These are phyloP conservation scores for Muscicapa comitata DNA, from an alignment of 2,797 vertebrate species.

Conservation along the genomic window DNA sequence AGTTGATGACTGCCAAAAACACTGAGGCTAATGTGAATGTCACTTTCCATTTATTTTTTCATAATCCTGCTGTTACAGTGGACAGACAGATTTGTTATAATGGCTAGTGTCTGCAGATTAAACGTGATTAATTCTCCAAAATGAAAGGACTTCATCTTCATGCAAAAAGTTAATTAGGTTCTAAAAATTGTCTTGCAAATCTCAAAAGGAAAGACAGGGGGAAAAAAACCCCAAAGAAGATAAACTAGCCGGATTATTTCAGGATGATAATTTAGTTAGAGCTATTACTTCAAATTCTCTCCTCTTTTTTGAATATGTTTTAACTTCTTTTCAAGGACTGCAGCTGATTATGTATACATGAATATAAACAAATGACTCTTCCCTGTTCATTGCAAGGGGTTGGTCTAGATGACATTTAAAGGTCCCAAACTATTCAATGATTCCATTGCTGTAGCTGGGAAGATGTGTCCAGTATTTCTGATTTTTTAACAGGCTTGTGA, in stretches of 20 bases:
- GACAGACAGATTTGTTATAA: constrained; percentile 38
- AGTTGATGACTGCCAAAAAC: constrained; percentile 27
- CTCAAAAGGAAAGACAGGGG: not conserved
- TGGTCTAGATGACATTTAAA: not conserved
- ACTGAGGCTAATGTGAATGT: constrained; percentile 19
- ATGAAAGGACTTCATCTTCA: constrained; percentile 29
- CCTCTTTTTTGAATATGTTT: not conserved
- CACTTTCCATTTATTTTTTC: constrained; percentile 63
- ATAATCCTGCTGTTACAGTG: constrained; percentile 41
- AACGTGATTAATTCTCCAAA: constrained; percentile 29
- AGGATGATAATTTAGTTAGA: not conserved
- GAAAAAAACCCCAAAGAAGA: not conserved
- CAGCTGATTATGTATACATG: not conserved
- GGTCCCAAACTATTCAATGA: not conserved
- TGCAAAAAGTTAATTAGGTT: constrained; percentile 21
- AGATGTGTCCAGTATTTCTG: not conserved
- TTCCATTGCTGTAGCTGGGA: not conserved
- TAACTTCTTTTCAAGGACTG: not conserved
- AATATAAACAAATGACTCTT: not conserved
- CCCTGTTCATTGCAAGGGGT: not conserved
- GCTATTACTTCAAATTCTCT: not conserved
- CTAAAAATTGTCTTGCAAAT: constrained; percentile 13
- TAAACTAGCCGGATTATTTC: not conserved
- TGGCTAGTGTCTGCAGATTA: constrained; percentile 52
- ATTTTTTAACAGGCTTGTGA: not conserved